Evolutionary conservation across 2,888 invertebrate species (phyloP).

Genomic region (Atrina japonica): DNA sequence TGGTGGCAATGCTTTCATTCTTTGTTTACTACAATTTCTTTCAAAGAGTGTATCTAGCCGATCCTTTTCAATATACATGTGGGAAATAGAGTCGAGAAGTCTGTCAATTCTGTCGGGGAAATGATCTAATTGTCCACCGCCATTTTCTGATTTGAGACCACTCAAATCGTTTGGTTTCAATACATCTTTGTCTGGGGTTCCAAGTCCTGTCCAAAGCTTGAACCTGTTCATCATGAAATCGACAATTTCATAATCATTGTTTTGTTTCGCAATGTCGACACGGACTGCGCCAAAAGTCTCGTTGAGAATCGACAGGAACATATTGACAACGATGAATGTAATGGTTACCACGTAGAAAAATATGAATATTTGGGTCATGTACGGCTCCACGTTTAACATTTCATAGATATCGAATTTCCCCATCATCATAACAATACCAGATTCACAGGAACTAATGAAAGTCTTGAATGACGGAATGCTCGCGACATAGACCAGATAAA

Average conservation of each 20-base stretch:
- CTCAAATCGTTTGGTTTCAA: conserved; percentile 51
- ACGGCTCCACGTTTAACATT: conserved; percentile 72
- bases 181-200: conserved; percentile 44
- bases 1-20: conserved; percentile 41
- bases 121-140: conserved; percentile 66
- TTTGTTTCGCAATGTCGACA: conserved; percentile 72
- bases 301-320: conserved; percentile 80
- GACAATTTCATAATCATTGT: conserved; percentile 80
- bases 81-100: conserved; percentile 77
- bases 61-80: conserved; percentile 76
- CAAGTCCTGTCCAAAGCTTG: conserved; percentile 69
- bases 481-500: conserved; percentile 77
- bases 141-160: conserved; percentile 44
- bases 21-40: conserved; percentile 31
- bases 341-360: conserved; percentile 76
- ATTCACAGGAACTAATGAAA: conserved; percentile 68
- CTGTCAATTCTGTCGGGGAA: conserved; percentile 79
- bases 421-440: conserved; percentile 79
- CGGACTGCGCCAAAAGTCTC: conserved; percentile 78
- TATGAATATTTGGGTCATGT: conserved; percentile 74
- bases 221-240: conserved; percentile 76
- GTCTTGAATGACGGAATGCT: conserved; percentile 63
- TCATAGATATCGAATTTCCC: conserved; percentile 79
- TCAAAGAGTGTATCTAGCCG: conserved; percentile 61
- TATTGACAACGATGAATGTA: conserved; percentile 79